Evolutionary conservation across 2,888 invertebrate genomes (phyloP), one percentile per base, ranked within the genome.

Genomic region (Iphiclides podalirius): DNA sequence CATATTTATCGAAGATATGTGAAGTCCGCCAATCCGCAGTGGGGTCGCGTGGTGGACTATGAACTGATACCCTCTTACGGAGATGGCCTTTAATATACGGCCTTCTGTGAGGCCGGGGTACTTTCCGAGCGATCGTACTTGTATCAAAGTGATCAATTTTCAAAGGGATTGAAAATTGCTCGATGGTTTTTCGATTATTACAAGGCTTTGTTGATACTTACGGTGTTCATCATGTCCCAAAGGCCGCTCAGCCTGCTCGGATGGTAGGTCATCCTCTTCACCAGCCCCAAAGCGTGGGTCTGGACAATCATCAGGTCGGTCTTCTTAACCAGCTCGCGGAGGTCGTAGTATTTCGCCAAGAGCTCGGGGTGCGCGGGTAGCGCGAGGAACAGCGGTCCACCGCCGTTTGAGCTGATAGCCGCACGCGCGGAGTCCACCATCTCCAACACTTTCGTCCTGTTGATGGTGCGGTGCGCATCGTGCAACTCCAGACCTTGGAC

Each of bases 201-300:
- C n/a, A n/a, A n/a, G n/a, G n/a, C n/a, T n/a, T n/a, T n/a, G n/a
- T n/a, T n/a, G 23, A 33, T 8, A 60, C 91, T 90, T 72, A 93
- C 93, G 67, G 93, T 93, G 63, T 94, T 94, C 72, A 93, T 91
- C 90, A 94, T 93, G 62, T 94, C 94, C 90, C 94, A 93, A 39
- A 94, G 72, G 0, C 94, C 94, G 69, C 94, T 94, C 58, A 94
- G 75, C 48, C 94, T 79, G 63, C 94, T 94, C 0, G 94, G 94
- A 68, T 94, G 94, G 70, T 92, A 94, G 1, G 94, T 93, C 76
- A 92, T 92, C 65, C 92, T 92, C 64, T 90, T 90, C 59, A 92
- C 91, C 28, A 90, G 75, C 0, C 91, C 91, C 75, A 94, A 70
- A 39, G 91, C 92, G 60, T 93, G 91, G 0, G 94, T 94, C 62